Base-by-base conservation (phyloP, 2,888 invertebrate species). In the Taphrorychus bicolor region DNA sequence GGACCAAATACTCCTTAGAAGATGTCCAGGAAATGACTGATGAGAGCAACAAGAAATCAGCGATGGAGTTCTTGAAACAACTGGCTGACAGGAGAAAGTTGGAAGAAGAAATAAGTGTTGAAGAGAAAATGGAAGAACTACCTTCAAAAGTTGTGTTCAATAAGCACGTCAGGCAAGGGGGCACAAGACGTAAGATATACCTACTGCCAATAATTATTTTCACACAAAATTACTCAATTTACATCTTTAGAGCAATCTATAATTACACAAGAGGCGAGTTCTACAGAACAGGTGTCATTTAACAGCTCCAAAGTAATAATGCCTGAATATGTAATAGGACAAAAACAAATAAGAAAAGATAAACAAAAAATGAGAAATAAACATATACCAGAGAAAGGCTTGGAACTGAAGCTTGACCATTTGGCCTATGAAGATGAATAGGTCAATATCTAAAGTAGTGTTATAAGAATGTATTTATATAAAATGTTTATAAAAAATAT, bases 11-110 rank as follows among this genome's bases (percentile, higher is more conserved):
- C 76, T 88, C 89, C 14, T 81, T 95, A 16, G 89, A 88, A 21
- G 92, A 94, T 85, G 93, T 94, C 2, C 88, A 88, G 14, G 92
- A 93, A 76, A 90, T 93, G 83, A 91, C 93, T 0, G 93, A 94
- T 63, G 85, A 86, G 59, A 89, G 90, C 45, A 95, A 95, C 76
- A 88, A 89, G 11, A 87, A 87, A 51, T 91, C 93, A 41, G 94
- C 94, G 0, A 84, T 93, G 73, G 86, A 89, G n/a, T 91, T 93
- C 78, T 84, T 94, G 24, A 85, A 85, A 64, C 87, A 90, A 80
- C 80, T 93, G 71, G 89, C 90, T 76, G 77, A 80, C 77, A 74
- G 69, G 70, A 72, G 70, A 54, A 49, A 70, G 7, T 14, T 54
- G 9, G 60, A 70, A 24, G 45, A 66, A n/a, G 65, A 49, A 7